Evolutionary conservation across 2,797 vertebrate species (phyloP), one percentile per base, ranked within the genome.

Genomic region (Argyrosomus regius): DNA sequence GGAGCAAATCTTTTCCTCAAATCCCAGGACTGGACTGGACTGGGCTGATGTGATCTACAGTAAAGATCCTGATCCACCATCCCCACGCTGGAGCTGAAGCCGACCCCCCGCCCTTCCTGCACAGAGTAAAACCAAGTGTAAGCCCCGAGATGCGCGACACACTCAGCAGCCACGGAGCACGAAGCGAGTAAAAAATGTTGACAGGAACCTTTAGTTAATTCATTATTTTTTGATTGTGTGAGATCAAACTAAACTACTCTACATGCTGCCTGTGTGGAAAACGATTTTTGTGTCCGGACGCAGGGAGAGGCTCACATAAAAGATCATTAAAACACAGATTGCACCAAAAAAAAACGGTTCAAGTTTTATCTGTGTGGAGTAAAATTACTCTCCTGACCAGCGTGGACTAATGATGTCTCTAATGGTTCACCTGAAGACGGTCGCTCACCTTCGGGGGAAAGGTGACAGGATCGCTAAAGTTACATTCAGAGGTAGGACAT

Each of bases 381-480:
- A 60, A 68, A 78, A 53, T 49, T 60, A 72, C 91, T 87, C 83
- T 70, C 81, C 58, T 3, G 31, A 57, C 2, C 85, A 46, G 54
- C 0, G 73, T 52, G 91, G 90, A 92, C 87, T 73, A 24, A 94
- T 93, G 91, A 98, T 98, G 97, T 94, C 97, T 88, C 86, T 99
- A 84, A 85, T 94, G 75, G 95, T 99, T 84, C 96, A 96, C 88
- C 96, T 98, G 91, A 97, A 96, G 94, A 96, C 94, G 4, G 96
- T 96, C 77, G 94, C 93, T 16, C 95, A 97, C 82, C 96, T 99
- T 43, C 94, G 96, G 58, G 97, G 97, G 75, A 98, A 84, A 92
- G 95, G 94, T 0, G 98, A 99, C 89, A 91, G 97, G 85, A 96
- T 99, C 72, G 96, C 97, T 92, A 99, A 98, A 96, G 97, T 98